Evolutionary conservation across 2,113 vertebrate species (phyloP), one percentile per base, ranked within the genome.

Genomic region (Uria lomvia): DNA sequence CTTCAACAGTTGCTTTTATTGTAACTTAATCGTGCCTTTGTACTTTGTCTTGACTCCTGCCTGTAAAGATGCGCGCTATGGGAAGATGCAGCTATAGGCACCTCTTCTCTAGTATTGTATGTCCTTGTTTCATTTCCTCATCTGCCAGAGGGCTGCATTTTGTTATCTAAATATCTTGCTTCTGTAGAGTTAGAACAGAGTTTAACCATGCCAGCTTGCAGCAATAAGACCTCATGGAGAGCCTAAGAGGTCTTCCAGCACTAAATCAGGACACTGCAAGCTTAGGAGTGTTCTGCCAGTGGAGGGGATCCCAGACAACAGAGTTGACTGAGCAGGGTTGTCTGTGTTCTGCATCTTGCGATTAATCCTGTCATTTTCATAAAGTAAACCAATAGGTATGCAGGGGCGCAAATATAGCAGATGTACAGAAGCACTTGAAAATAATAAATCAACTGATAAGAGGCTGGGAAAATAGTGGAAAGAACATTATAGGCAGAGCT

Each of bases 71-170:
- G 22, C 2, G 11, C 22, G 6, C 60, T 32, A 19, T 8, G 34
- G 78, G 32, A 52, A 34, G 24, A 23, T 6, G 32, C 45, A 40
- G 15, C 78, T 32, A 6, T 9, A 60, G 70, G 21, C 11, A 20
- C 34, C 34, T 50, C 22, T 34, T 15, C 36, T 68, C 34, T 38
- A 52, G 24, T 14, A 9, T 56, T 66, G 16, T 34, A 34, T 14
- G 38, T 38, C 32, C 11, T 40, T 38, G 3, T 30, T 71, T 72
- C 6, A 8, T 70, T 81, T 42, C 50, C 40, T 74, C 34, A 8
- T 18, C 68, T 75, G 49, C 36, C 66, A 22, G n/a, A 26, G 18
- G 24, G 5, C 7, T 22, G 11, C 0, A 0, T 32, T 81, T 67
- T 58, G 36, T 55, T 50, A 11, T 26, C 34, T 32, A 20, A 65